Evolutionary conservation across 1,140 invertebrate species (phyloP), one percentile per base, ranked within the genome.

Genomic region (Halesus radiatus): DNA sequence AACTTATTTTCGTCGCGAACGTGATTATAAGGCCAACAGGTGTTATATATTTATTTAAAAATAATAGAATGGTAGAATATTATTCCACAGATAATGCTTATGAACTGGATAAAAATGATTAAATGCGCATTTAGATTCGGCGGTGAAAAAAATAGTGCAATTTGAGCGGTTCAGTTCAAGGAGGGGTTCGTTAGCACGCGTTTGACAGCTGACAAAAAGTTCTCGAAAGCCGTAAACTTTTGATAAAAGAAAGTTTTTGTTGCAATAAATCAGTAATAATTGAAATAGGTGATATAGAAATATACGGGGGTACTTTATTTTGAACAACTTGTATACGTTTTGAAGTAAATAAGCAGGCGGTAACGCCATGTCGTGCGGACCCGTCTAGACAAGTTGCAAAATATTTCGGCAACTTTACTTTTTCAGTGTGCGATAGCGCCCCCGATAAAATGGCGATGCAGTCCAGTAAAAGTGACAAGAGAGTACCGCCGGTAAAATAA

Each of bases 361-460:
- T 18, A 18, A n/a, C 32, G 45, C 16, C 66, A 22, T 37, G 8
- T 37, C 68, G 45, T 0, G 18, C 32, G 68, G 32, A 72, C 68
- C 68, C n/a, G 68, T 72, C 45, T 13, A 52, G 45, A 50, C 68
- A 66, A 66, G 26, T 72, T 20, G 37, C 68, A 20, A 52, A 50
- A 72, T 72, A 72, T 72, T 72, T 72, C 45, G 68, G 68, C 68
- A 72, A 72, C 68, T 72, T 72, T 52, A 52, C n/a, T 18, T 72
- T 72, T 72, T 72, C 18, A 50, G 8, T 10, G 45, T 72, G 68
- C 68, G 37, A 45, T 45, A 45, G 37, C 37, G 37, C 37, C 37
- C 37, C 37, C 68, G 68, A 72, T 45, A 72, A 72, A 72, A 72
- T 72, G 68, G 68, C 68, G 68, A 72, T 72, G 68, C 68, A 72